Evolutionary conservation across 2,113 vertebrate species (phyloP).

Genomic region (Pyrgilauda ruficollis): DNA sequence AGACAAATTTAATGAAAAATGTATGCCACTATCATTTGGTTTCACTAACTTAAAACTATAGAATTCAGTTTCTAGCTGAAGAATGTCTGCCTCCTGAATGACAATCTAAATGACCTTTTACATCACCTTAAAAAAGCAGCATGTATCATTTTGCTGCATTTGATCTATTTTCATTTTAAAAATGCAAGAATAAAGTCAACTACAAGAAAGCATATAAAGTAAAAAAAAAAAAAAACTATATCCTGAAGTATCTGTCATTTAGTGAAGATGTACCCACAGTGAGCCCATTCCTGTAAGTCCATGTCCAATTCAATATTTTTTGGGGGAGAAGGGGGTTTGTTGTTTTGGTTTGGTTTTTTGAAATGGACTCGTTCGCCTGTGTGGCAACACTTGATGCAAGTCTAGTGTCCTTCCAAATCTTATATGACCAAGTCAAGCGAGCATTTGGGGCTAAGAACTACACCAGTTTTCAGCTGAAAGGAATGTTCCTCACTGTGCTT

Average conservation of each 20-base stretch:
- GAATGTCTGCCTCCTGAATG: background rate
- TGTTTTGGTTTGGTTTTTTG: background rate
- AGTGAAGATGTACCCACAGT: background rate
- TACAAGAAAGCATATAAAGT: background rate
- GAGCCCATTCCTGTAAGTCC: background rate
- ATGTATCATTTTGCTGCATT: background rate
- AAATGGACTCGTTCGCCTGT: background rate
- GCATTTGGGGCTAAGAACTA: background rate
- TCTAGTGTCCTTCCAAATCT: background rate
- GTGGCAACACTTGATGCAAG: background rate
- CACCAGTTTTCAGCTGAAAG: background rate
- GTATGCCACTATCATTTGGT: background rate
- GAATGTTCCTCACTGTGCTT: background rate
- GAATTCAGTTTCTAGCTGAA: background rate
- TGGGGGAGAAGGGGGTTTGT: rapidly evolving
- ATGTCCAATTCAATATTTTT: background rate
- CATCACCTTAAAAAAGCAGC: background rate
- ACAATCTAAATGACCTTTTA: background rate
- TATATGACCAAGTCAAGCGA: background rate
- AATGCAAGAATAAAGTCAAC: background rate
- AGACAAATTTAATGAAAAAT: conserved; percentile 8
- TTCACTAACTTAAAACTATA: background rate
- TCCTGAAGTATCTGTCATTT: background rate
- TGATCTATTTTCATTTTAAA: background rate
- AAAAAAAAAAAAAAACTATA: background rate